Percentiles rank a stretch among this genome's conserved stretches.
Conservation (phyloP, 2,113 vertebrate genomes). For the Upupa epops region DNA sequence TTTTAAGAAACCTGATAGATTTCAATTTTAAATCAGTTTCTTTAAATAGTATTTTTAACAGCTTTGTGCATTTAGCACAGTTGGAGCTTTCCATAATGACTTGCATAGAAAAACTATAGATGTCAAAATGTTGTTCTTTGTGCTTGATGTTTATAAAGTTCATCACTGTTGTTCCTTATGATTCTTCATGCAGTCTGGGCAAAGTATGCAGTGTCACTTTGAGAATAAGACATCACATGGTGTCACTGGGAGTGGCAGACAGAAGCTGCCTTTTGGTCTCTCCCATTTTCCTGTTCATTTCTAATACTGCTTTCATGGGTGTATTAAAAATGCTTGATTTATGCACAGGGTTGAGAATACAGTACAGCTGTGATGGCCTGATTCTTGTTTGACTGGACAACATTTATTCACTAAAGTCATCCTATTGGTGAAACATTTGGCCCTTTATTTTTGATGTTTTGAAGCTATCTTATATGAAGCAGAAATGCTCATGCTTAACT, state of each 20-base stretch:
- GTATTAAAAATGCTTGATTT: conserved; percentile 2
- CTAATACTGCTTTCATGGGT: background rate
- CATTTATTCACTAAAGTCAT: background rate
- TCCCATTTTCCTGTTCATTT: background rate
- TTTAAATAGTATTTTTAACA: conserved; percentile 30
- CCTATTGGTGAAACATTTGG: background rate
- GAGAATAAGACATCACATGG: conserved; percentile 2
- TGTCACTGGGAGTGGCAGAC: conserved; percentile 21
- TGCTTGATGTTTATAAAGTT: conserved; percentile 6
- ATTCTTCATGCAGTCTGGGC: conserved; percentile 17
- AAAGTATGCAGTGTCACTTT: conserved; percentile 32
- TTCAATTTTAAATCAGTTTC: conserved; percentile 53
- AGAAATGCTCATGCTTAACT: background rate
- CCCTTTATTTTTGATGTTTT: background rate
- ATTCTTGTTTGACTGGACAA: background rate
- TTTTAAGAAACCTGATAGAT: conserved; percentile 34
- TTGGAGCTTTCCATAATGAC: conserved; percentile 48
- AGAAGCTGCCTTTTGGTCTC: conserved; percentile 34
- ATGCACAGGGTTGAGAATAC: background rate
- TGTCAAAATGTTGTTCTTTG: conserved; percentile 64
- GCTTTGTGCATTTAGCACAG: conserved; percentile 41
- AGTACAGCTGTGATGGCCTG: background rate
- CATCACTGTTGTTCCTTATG: background rate
- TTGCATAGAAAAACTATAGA: conserved; percentile 36
- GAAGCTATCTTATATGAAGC: conserved; percentile 17